phyloP scores from a whole-genome alignment of 2,113 vertebrate species.

The Elephantulus edwardii region DNA sequence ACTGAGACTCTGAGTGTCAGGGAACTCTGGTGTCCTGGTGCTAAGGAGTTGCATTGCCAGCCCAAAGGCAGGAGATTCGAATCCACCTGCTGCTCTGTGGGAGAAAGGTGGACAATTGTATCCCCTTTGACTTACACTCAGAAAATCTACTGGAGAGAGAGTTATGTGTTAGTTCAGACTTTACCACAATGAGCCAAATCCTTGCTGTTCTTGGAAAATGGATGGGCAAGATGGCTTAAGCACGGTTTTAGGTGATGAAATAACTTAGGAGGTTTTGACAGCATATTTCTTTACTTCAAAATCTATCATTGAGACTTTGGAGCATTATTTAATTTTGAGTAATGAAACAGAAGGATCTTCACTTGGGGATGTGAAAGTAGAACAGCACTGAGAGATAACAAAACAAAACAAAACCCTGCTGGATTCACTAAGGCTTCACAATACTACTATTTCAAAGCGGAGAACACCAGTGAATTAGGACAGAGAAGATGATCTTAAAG shows the following conservation, averaged over 20 bases:
- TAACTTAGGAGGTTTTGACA: constrained; percentile 6
- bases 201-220: neutral
- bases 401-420: too few relatives aligned
- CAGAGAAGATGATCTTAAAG: neutral
- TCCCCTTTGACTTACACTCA: too few relatives aligned
- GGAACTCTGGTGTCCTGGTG: too few relatives aligned
- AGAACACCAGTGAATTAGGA: neutral
- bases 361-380: constrained; percentile 37
- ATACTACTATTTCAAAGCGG: neutral
- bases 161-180: too few relatives aligned
- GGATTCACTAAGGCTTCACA: constrained; percentile 11
- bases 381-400: neutral
- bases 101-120: too few relatives aligned
- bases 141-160: too few relatives aligned
- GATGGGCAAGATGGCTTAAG: neutral
- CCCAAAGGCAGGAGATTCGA: too few relatives aligned
- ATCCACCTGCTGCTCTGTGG: too few relatives aligned
- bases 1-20: too few relatives aligned
- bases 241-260: neutral
- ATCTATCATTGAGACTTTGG: neutral
- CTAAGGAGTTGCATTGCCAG: too few relatives aligned
- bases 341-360: constrained; percentile 50
- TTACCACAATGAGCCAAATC: too few relatives aligned
- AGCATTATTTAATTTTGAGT: constrained; percentile 55
- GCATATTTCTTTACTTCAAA: constrained; percentile 15